Evolutionary conservation across 2,888 invertebrate genomes (phyloP).

Genomic region (Hirtodrosophila trivittata): DNA sequence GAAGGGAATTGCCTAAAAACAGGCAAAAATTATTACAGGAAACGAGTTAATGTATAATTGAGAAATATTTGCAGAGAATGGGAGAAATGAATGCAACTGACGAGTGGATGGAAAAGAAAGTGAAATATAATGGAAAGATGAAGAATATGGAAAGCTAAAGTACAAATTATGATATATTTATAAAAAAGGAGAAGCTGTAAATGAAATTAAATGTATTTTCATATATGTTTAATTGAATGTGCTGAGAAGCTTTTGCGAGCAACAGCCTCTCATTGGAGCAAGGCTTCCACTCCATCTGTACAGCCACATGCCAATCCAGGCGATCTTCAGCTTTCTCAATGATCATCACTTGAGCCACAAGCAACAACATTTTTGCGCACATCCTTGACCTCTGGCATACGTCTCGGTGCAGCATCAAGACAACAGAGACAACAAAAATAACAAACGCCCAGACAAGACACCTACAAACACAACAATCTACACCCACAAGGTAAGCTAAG

Average conservation of each 20-base stretch:
- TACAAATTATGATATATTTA: background rate
- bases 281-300: background rate
- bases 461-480: slow-evolving; percentile 59
- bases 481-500: slow-evolving; percentile 51
- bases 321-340: slow-evolving; percentile 41
- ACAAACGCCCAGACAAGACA: slow-evolving; percentile 63
- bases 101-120: background rate
- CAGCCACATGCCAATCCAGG: slow-evolving; percentile 28
- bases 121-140: no score
- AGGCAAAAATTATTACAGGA: background rate
- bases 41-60: background rate
- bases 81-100: background rate
- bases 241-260: no score
- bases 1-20: background rate
- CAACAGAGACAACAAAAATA: slow-evolving; percentile 36
- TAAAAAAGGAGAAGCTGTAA: no score
- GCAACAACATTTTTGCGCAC: slow-evolving; percentile 37
- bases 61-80: background rate
- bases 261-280: background rate
- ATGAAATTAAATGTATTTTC: no score
- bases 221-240: no score
- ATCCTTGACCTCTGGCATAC: slow-evolving; percentile 63
- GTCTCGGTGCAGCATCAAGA: slow-evolving; percentile 26
- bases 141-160: no score
- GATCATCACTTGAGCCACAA: slow-evolving; percentile 46